A percentile compares a stretch with the other conserved stretches of the same genome.
Evolutionary conservation across 2,797 vertebrate species (phyloP).

Genomic region (Dendrocincla fuliginosa): DNA sequence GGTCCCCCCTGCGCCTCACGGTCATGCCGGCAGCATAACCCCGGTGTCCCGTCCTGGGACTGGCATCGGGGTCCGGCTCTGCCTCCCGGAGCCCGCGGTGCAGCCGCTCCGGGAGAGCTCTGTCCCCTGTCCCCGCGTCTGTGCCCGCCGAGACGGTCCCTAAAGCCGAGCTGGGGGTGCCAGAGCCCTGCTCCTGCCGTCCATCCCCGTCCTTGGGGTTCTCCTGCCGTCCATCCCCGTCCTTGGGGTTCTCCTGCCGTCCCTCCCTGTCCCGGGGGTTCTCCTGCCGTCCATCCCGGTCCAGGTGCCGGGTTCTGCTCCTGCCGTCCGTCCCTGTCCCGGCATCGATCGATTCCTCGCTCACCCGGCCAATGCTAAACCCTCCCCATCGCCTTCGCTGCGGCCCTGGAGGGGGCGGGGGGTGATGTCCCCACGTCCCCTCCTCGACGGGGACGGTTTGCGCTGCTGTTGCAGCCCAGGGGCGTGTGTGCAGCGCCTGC

Average conservation of each 20-base stretch:
- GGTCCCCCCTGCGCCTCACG: too few species aligned
- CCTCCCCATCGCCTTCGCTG: neutral
- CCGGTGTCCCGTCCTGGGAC: neutral
- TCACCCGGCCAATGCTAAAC: neutral
- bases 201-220: neutral
- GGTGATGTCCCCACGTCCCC: neutral
- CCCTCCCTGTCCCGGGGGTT: neutral
- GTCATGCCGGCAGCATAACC: neutral
- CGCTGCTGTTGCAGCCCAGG: neutral
- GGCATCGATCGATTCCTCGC: neutral
- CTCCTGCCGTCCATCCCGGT: neutral
- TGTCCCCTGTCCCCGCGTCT: neutral
- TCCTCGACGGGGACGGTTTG: neutral
- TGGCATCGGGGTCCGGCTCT: neutral
- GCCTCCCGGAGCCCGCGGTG: neutral
- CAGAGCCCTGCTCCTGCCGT: neutral
- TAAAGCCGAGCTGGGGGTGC: neutral
- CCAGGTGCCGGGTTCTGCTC: accelerated
- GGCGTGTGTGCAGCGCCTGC: neutral
- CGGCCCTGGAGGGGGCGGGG: neutral
- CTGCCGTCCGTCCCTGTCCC: neutral
- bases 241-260: neutral
- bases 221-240: neutral
- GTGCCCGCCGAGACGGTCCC: neutral
- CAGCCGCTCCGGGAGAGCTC: neutral